Evolutionary conservation across 2,888 invertebrate species (phyloP), one percentile per base, ranked within the genome.

Genomic region (Thymelicus sylvestris): DNA sequence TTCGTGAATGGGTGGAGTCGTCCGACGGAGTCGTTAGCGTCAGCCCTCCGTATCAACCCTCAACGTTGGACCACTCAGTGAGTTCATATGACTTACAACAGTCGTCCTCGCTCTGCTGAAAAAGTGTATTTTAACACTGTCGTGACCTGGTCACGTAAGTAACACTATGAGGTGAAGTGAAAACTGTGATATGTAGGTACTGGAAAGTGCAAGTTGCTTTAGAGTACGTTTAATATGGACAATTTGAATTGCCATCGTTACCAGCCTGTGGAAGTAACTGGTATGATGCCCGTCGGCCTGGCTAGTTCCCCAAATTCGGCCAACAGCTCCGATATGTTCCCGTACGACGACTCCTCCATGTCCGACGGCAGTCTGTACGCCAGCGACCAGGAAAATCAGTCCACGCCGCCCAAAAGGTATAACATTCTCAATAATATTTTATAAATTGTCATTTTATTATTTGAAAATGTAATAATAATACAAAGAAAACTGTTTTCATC

Each of bases 351-450:
- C 83, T 94, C 85, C 6, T 94, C 93, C 0, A 89, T 93, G 89
- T 93, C 93, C 66, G 95, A 95, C 79, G 96, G 96, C 69, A 95
- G 95, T 79, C 94, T 96, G 74, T 97, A 96, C 84, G 96, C 96
- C 74, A 97, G 97, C 85, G 97, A 97, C 81, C 97, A 97, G 86
- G 97, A 97, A 85, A 97, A 97, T 84, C 95, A 95, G 76, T 94
- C 95, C 0, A 94, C 95, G 57, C 92, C 93, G 0, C 90, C 94
- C 67, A 96, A 96, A 94, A 95, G 96, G 97, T 96, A 70, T 24
- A 19, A 55, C 2, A 44, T 44, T 44, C 4, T 44, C 8, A 44
- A 44, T 44, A 10, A 44, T 44, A 10, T 41, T 7, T 41, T 41
- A 41, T 41, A 41, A 44, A 44, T 12, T 12, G 10, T 44, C 44